Conservation (phyloP, 2,888 invertebrate genomes). For the Helleia helle region DNA sequence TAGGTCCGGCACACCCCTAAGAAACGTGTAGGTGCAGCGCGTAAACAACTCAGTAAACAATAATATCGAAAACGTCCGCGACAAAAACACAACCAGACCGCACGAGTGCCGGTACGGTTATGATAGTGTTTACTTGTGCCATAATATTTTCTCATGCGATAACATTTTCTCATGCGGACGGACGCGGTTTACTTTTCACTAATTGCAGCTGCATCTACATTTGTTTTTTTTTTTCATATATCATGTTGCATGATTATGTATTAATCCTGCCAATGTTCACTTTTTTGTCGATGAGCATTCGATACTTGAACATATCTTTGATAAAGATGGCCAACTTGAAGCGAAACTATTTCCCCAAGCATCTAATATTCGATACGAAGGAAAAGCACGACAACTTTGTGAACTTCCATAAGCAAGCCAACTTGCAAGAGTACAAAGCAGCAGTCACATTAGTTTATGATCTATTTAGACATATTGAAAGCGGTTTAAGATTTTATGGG, state of each 20-base stretch:
- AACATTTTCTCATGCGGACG: too few species aligned
- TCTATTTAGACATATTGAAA: slow-evolving; percentile 28
- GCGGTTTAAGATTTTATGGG: slow-evolving; percentile 34
- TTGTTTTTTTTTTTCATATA: slow-evolving; percentile 2
- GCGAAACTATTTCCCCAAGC: slow-evolving; percentile 35
- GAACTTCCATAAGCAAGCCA: slow-evolving; percentile 29
- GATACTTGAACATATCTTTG: slow-evolving; percentile 44
- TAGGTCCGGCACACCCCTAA: too few species aligned
- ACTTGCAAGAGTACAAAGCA: slow-evolving; percentile 27
- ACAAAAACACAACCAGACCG: background rate
- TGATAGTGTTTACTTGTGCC: background rate
- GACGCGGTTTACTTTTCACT: slow-evolving; percentile 5
- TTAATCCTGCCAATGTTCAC: background rate
- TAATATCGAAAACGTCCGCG: slow-evolving; percentile 22
- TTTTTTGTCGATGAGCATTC: slow-evolving; percentile 26
- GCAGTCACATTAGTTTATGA: slow-evolving; percentile 34
- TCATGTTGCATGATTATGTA: slow-evolving; percentile 3
- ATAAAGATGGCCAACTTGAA: slow-evolving; percentile 37
- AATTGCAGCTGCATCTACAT: slow-evolving; percentile 5
- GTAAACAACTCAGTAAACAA: too few species aligned
- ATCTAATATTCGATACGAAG: slow-evolving; percentile 34
- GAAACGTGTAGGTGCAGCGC: too few species aligned
- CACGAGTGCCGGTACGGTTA: too few species aligned
- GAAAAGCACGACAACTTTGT: slow-evolving; percentile 33
- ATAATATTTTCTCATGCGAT: slow-evolving; percentile 1